Evolutionary conservation across 1,140 invertebrate species (phyloP), one percentile per base, ranked within the genome.

Genomic region (Drosophila ironensis): DNA sequence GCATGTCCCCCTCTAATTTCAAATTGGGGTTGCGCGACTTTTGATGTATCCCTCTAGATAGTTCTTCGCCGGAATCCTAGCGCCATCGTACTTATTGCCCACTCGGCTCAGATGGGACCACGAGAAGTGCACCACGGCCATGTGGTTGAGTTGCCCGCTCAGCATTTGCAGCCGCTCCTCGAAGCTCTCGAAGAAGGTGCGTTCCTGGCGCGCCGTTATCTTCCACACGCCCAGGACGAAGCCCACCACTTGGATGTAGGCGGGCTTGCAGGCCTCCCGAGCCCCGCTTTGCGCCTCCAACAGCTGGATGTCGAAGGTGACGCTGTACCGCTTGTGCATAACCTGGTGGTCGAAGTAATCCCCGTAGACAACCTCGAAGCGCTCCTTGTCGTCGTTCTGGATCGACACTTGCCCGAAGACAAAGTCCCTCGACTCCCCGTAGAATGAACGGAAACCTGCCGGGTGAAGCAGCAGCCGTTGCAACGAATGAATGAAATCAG

Each of bases 241-340:
- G 22, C 88, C 88, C 2, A 88, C 84, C 1, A 89, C 44, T 47
- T 89, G 87, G n/a, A 89, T 51, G 41, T 76, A 89, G 8, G 84
- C 87, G 1, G 56, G 63, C 19, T 88, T 88, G 37, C 45, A 52
- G 0, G 17, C 42, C 1, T 3, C 16, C 2, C 0, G 19, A 0
- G 63, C 87, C 1, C 87, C 50, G 0, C 61, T 48, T 17, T 89
- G 41, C 1, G 68, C 66, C 33, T 89, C 87, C 11, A 89, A 17
- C 1, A 89, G 67, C 19, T 88, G 48, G 0, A 78, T 77, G 12
- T 88, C 87, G 9, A 89, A 81, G 16, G 50, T 73, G 19, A 88
- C 74, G 9, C 74, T 67, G 44, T 69, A 87, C 5, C 87, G 87
- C 41, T 89, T 89, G 42, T 68, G 66, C 87, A 89, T 89, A 0